phyloP scores from a whole-genome alignment of 2,797 vertebrate species.

The Astyanax mexicanus region DNA sequence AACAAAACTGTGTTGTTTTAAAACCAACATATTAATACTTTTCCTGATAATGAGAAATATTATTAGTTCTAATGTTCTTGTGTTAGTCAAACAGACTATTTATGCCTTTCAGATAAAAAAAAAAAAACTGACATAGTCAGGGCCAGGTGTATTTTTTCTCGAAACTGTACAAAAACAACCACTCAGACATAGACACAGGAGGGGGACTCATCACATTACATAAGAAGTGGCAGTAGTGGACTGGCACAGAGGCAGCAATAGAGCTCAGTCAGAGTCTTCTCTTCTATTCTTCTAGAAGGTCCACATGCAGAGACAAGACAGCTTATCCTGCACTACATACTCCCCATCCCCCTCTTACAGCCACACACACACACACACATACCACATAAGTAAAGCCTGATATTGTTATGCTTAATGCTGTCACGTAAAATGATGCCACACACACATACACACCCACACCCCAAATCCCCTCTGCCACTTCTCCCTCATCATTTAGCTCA shows the following conservation, averaged over 20 bases:
- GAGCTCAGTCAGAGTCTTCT: constrained; percentile 8
- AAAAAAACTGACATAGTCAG: background rate
- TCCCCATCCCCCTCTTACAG: constrained; percentile 18
- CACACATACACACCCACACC: constrained; percentile 47
- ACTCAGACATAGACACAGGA: constrained; percentile 10
- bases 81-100: too few relatives aligned
- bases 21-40: too few relatives aligned
- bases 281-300: constrained; percentile 32
- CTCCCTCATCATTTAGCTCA: constrained; percentile 76
- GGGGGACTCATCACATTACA: constrained; percentile 31
- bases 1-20: too few relatives aligned
- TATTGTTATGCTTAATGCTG: constrained; percentile 65
- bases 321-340: constrained; percentile 19
- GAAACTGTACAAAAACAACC: too few relatives aligned
- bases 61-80: too few relatives aligned
- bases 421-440: constrained; percentile 69
- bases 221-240: constrained; percentile 32
- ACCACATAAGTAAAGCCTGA: constrained; percentile 18
- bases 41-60: too few relatives aligned
- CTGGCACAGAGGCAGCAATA: constrained; percentile 2
- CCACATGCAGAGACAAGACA: constrained; percentile 42
- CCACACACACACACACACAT: constrained; percentile 28
- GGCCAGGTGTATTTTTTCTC: background rate
- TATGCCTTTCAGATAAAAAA: too few relatives aligned
- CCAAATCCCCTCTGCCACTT: constrained; percentile 66